Conservation (phyloP, 2,113 vertebrate species). For the Muscicapa adusta region DNA sequence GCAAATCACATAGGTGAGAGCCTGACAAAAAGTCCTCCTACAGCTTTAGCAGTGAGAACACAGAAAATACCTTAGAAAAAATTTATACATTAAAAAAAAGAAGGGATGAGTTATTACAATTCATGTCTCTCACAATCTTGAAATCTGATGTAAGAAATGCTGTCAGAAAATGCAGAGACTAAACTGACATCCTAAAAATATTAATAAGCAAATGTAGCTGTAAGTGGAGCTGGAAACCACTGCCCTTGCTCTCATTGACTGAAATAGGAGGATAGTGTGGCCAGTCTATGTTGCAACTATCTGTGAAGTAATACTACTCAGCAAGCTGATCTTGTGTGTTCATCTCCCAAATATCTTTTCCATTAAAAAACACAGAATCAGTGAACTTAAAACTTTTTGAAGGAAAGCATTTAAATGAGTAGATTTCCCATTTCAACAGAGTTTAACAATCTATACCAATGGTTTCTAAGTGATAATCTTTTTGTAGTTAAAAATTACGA, state of each 20-base stretch:
- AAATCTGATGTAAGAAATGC: not conserved
- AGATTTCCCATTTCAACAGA: not conserved
- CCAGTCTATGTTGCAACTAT: not conserved
- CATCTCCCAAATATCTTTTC: not conserved
- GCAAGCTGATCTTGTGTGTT: not conserved
- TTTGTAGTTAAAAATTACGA: not conserved
- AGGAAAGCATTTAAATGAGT: not conserved
- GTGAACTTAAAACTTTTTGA: not conserved
- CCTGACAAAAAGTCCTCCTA: not conserved
- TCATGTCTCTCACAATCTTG: not conserved
- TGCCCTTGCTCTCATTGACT: not conserved
- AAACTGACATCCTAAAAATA: not conserved
- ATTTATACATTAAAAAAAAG: not conserved
- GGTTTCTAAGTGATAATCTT: not conserved
- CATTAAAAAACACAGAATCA: not conserved
- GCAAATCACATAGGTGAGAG: not conserved
- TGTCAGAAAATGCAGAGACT: not conserved
- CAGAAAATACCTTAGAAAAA: not conserved
- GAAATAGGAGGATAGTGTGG: not conserved
- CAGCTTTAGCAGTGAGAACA: rapidly evolving
- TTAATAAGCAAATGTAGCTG: not conserved
- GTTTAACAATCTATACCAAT: not conserved
- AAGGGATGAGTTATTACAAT: rapidly evolving
- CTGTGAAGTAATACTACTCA: not conserved
- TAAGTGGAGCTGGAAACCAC: not conserved